These are phyloP conservation scores for Arenicola marina DNA, from an alignment of 2,888 invertebrate species.

Conservation along the genomic window DNA sequence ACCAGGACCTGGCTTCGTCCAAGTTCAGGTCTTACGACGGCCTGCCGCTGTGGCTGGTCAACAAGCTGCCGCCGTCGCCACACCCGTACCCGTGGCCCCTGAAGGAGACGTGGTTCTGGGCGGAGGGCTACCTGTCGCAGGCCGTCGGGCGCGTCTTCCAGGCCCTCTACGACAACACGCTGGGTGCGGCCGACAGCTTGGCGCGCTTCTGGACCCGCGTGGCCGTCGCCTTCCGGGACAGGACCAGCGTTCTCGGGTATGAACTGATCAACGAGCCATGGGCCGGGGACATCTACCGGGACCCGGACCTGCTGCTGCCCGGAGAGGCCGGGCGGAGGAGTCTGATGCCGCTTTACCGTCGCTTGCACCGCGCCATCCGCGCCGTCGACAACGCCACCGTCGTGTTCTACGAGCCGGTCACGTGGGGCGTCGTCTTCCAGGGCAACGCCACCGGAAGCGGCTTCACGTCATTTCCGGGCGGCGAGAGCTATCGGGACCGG, in stretches of 20 bases:
- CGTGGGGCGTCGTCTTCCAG: conserved; percentile 40
- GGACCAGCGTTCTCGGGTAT: conserved; percentile 41
- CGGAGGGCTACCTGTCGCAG: conserved; percentile 40
- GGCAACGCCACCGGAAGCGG: conserved; percentile 37
- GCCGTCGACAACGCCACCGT: conserved; percentile 38
- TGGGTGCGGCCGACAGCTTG: conserved; percentile 30
- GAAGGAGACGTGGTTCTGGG: conserved; percentile 22
- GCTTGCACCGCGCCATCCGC: conserved; percentile 35
- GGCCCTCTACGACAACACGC: conserved; percentile 39
- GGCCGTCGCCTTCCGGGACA: conserved; percentile 29
- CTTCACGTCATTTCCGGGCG: conserved; percentile 41
- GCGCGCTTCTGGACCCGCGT: conserved; percentile 40
- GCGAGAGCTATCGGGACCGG: conserved; percentile 23
- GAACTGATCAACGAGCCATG: conserved; percentile 50
- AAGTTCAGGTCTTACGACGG: conserved; percentile 41
- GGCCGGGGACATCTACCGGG: conserved; percentile 41
- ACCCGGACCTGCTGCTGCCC: conserved; percentile 39
- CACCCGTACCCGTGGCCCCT: conserved; percentile 44
- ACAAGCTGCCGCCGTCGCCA: conserved; percentile 35
- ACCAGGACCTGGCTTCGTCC: conserved; percentile 40
- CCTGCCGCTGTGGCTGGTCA: conserved; percentile 41
- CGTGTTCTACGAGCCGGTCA: conserved; percentile 49
- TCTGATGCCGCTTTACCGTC: conserved; percentile 40
- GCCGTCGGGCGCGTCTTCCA: conserved; percentile 42
- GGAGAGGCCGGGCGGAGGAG: conserved; percentile 41